Conservation (phyloP, 2,888 invertebrate species). For the Patella pellucida region DNA sequence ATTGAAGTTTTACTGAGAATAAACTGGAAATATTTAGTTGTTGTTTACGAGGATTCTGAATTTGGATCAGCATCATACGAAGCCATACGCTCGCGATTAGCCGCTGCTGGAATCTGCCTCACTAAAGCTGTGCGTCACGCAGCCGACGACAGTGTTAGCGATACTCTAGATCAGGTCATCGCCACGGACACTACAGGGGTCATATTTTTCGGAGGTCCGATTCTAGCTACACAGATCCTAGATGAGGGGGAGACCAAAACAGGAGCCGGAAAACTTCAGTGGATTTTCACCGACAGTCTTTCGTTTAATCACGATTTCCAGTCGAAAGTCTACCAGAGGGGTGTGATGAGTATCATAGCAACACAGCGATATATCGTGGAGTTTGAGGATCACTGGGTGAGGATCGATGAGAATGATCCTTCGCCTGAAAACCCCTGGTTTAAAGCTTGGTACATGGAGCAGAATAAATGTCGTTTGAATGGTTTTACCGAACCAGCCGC, state of each 20-base stretch:
- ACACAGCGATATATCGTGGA: constrained; percentile 58
- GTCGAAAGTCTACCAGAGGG: constrained; percentile 52
- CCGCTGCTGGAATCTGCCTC: constrained; percentile 54
- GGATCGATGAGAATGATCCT: constrained; percentile 51
- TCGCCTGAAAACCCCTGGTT: constrained; percentile 62
- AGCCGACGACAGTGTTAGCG: constrained; percentile 32
- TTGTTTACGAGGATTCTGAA: constrained; percentile 67
- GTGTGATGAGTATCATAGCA: constrained; percentile 56
- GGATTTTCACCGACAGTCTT: constrained; percentile 60
- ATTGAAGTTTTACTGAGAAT: constrained; percentile 65
- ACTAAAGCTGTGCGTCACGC: constrained; percentile 49
- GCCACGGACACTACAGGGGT: constrained; percentile 49
- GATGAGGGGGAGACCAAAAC: constrained; percentile 34
- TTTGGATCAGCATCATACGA: constrained; percentile 49
- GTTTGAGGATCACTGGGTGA: constrained; percentile 67
- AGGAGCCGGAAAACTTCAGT: constrained; percentile 60
- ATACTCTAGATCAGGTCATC: constrained; percentile 38
- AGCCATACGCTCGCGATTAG: constrained; percentile 48
- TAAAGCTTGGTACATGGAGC: constrained; percentile 59
- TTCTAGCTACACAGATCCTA: constrained; percentile 41
- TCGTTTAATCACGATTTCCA: constrained; percentile 42
- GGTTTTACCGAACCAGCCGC: constrained; percentile 30
- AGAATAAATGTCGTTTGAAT: constrained; percentile 47
- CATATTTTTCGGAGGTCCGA: constrained; percentile 51
- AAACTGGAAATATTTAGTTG: constrained; percentile 70